These are phyloP conservation scores for Strigops habroptila DNA, from an alignment of 2,113 vertebrate genomes.

Conservation along the genomic window DNA sequence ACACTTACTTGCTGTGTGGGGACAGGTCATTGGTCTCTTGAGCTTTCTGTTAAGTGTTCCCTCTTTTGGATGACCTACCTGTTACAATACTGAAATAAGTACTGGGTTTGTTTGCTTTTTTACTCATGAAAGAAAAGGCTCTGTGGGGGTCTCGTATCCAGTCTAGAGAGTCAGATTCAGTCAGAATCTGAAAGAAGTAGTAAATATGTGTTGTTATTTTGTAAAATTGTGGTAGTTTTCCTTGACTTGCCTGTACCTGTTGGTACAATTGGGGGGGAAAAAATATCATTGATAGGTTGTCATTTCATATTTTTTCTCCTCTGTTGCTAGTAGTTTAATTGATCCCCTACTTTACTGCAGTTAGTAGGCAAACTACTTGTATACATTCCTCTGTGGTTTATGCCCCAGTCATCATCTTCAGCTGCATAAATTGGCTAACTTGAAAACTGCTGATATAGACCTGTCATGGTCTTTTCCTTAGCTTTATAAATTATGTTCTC, in stretches of 20 bases:
- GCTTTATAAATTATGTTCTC: conserved; percentile 61
- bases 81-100: not conserved
- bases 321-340: not conserved
- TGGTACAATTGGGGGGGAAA: accelerated
- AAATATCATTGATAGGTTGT: not conserved
- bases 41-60: not conserved
- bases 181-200: not conserved
- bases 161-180: not conserved
- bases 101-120: not conserved
- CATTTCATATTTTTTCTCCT: not conserved
- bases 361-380: not conserved
- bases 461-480: conserved; percentile 11
- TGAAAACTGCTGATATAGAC: conserved; percentile 35
- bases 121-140: not conserved
- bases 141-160: accelerated
- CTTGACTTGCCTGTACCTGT: not conserved
- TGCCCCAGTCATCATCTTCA: conserved; percentile 7
- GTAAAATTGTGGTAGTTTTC: not conserved
- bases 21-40: not conserved
- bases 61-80: not conserved
- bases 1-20: not conserved
- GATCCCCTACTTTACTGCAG: not conserved
- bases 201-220: not conserved
- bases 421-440: conserved; percentile 47
- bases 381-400: conserved; percentile 2